Conservation (phyloP, 2,113 vertebrate genomes). For the Excalfactoria chinensis region DNA sequence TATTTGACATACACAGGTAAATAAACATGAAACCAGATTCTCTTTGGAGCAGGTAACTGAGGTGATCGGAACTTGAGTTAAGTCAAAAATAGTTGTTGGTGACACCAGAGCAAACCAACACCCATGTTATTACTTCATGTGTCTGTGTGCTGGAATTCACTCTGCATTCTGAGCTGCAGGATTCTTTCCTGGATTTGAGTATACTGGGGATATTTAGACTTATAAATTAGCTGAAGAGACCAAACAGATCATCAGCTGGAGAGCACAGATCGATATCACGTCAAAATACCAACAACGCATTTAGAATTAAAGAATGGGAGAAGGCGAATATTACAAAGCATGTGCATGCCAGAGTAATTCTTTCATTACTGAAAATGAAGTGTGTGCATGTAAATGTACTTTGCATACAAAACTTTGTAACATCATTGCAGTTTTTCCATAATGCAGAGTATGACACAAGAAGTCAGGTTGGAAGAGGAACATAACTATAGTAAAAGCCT, state of each 20-base stretch:
- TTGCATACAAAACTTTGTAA: not conserved
- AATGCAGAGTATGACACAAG: not conserved
- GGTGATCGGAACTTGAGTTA: not conserved
- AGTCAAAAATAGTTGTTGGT: not conserved
- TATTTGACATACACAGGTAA: conserved; percentile 96
- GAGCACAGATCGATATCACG: not conserved
- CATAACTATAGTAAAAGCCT: not conserved
- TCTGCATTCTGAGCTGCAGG: not conserved
- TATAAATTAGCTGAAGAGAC: not conserved
- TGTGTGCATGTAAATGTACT: not conserved
- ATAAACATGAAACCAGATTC: conserved; percentile 8
- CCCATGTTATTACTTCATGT: rapidly evolving
- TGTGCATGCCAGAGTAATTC: not conserved
- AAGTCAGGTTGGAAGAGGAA: not conserved
- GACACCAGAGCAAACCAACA: not conserved
- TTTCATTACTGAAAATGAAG: not conserved
- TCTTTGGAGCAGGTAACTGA: not conserved
- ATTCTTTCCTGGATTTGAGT: not conserved
- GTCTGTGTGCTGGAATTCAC: not conserved
- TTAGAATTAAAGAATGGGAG: not conserved
- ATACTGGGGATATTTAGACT: not conserved
- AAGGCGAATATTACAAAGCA: not conserved
- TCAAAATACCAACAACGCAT: not conserved
- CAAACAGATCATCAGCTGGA: not conserved
- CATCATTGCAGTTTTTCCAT: not conserved